Percentiles rank a stretch among this genome's conserved stretches.
phyloP scores from a whole-genome alignment of 2,113 vertebrate species.

The Myodes glareolus region DNA sequence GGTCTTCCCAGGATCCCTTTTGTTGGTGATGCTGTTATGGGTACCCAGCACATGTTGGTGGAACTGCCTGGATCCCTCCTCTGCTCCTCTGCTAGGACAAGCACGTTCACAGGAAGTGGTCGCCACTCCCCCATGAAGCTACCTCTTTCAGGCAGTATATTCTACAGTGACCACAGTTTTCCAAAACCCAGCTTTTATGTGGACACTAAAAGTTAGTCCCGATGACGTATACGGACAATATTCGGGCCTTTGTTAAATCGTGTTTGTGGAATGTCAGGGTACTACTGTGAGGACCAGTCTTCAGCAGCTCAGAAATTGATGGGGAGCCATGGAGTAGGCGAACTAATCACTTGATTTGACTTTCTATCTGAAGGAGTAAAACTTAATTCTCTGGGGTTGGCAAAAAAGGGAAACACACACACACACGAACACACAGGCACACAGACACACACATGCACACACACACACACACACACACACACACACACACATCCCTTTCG shows the following conservation, averaged over 20 bases:
- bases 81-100: not conserved
- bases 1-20: not conserved
- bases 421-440: too few species aligned
- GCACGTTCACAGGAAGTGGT: not conserved
- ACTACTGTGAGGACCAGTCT: not conserved
- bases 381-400: not conserved
- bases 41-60: not conserved
- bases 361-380: not conserved
- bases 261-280: not conserved
- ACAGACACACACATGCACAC: too few species aligned
- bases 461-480: too few species aligned
- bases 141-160: not conserved
- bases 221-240: not conserved
- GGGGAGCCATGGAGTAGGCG: not conserved
- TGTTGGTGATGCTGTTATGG: not conserved
- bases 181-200: conserved; percentile 29
- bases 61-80: not conserved
- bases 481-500: not conserved
- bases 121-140: not conserved
- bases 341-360: not conserved
- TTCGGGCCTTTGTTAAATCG: not conserved
- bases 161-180: not conserved
- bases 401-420: too few species aligned
- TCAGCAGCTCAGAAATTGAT: not conserved
- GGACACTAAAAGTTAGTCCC: not conserved